These are phyloP conservation scores for Phylloscopus trochiloides DNA, from an alignment of 2,113 vertebrate genomes.

Conservation along the genomic window DNA sequence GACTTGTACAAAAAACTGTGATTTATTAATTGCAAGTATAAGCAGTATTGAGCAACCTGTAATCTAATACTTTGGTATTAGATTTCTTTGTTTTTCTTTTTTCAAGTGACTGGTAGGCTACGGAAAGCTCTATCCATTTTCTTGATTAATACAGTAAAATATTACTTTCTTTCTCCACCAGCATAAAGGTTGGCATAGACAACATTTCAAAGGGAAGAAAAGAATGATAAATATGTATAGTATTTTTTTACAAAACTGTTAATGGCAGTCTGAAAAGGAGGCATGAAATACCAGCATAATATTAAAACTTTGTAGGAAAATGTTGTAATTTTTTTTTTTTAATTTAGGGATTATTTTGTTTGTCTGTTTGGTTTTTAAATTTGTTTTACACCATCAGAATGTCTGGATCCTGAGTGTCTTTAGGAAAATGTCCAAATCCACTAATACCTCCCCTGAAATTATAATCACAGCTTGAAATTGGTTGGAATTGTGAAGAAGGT, in stretches of 20 bases:
- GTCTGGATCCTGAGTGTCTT: neutral
- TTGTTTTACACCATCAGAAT: neutral
- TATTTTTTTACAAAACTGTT: neutral
- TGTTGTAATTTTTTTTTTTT: neutral
- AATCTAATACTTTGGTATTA: slow-evolving; percentile 29
- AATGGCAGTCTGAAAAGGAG: neutral
- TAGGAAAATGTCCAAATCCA: neutral
- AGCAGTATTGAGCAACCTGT: neutral
- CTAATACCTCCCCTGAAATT: neutral
- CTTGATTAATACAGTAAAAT: slow-evolving; percentile 51
- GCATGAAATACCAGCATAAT: neutral
- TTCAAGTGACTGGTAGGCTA: slow-evolving; percentile 42
- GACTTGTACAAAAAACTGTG: slow-evolving; percentile 1
- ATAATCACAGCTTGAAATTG: neutral
- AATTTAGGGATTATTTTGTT: neutral
- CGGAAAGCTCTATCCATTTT: slow-evolving; percentile 43
- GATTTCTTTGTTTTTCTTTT: neutral
- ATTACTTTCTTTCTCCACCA: slow-evolving; percentile 35
- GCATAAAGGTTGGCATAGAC: neutral
- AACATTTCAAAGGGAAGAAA: neutral
- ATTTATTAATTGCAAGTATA: slow-evolving; percentile 37
- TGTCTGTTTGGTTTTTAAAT: neutral
- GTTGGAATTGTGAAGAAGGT: neutral
- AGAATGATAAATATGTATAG: neutral
- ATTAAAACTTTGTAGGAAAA: neutral